Percentiles rank a stretch among this genome's conserved stretches.
phyloP scores from a whole-genome alignment of 2,888 invertebrate genomes.

The Zelleria hepariella region DNA sequence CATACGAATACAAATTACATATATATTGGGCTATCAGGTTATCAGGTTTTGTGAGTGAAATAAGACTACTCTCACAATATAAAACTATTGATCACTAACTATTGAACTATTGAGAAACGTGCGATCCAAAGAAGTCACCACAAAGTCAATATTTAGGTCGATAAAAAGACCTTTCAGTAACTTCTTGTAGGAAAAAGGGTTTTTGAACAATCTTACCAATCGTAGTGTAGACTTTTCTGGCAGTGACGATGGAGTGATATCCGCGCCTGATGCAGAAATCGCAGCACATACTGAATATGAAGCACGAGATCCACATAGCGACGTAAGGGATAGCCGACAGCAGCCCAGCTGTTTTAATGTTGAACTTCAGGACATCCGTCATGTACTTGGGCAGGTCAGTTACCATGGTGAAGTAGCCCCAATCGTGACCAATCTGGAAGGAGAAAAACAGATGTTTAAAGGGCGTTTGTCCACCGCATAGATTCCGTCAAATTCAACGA shows the following conservation, averaged over 20 bases:
- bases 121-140: too few species aligned
- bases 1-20: too few species aligned
- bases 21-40: too few species aligned
- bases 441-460: not conserved
- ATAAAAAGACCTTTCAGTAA: not conserved
- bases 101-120: too few species aligned
- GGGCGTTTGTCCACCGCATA: too few species aligned
- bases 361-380: slow-evolving; percentile 76
- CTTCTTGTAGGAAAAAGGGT: not conserved
- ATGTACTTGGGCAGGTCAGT: slow-evolving; percentile 80
- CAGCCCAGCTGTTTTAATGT: slow-evolving; percentile 75
- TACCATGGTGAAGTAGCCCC: slow-evolving; percentile 80
- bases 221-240: slow-evolving; percentile 78
- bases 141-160: too few species aligned
- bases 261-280: slow-evolving; percentile 76
- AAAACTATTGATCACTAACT: too few species aligned
- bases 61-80: too few species aligned
- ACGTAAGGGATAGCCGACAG: slow-evolving; percentile 76
- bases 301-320: slow-evolving; percentile 76
- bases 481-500: too few species aligned
- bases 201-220: slow-evolving; percentile 62
- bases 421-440: slow-evolving; percentile 77
- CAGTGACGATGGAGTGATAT: slow-evolving; percentile 66
- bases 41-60: too few species aligned
- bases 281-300: slow-evolving; percentile 75